These are phyloP conservation scores for Leiothrix lutea DNA, from an alignment of 2,113 vertebrate genomes.

Conservation along the genomic window DNA sequence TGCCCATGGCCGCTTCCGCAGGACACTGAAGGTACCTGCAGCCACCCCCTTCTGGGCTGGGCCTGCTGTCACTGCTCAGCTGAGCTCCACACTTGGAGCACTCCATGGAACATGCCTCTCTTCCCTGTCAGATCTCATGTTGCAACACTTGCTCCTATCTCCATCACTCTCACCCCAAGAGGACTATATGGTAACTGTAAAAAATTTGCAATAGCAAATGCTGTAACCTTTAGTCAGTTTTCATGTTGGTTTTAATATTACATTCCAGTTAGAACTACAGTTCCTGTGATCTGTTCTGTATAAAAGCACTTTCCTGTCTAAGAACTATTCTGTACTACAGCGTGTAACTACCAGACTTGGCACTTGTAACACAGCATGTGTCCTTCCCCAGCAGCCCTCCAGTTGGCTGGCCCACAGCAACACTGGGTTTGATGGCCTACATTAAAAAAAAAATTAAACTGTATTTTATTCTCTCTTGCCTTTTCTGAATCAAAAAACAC, in stretches of 20 bases:
- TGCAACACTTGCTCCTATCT: background rate
- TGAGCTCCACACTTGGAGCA: too few species aligned
- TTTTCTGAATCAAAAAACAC: background rate
- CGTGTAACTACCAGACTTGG: background rate
- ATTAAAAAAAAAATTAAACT: background rate
- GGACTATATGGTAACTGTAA: background rate
- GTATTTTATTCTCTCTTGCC: background rate
- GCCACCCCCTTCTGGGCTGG: too few species aligned
- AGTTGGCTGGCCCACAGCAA: background rate
- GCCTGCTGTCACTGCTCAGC: too few species aligned
- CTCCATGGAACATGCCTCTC: too few species aligned
- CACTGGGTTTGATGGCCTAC: background rate
- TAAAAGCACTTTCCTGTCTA: background rate
- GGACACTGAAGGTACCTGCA: too few species aligned
- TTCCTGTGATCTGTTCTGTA: background rate
- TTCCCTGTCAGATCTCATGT: background rate
- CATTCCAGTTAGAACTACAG: background rate
- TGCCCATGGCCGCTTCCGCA: too few species aligned
- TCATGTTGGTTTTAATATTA: slow-evolving; percentile 1
- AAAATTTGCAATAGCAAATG: background rate
- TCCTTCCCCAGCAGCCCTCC: background rate
- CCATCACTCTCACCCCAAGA: background rate
- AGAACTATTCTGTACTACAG: background rate
- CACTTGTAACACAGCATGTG: background rate
- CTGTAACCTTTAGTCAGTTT: background rate